Evolutionary conservation across 2,888 invertebrate species (phyloP), one percentile per base, ranked within the genome.

Genomic region (Thera obeliscata): DNA sequence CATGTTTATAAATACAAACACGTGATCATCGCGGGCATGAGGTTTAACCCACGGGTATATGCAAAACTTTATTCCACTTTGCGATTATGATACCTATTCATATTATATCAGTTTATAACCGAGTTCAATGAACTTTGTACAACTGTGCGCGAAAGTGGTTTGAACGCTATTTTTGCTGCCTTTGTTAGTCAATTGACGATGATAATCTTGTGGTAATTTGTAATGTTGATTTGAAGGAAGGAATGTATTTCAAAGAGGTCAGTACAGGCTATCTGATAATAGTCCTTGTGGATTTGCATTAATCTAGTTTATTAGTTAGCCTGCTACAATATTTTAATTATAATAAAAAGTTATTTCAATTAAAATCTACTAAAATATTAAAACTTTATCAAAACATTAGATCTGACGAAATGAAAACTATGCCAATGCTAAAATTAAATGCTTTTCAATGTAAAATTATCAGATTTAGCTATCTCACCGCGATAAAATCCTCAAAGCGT

Each of bases 31-130:
- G 22, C 22, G 22, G 22, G 78, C 76, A 71, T 62, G 70, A 48
- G 50, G 35, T 54, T 86, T 82, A 86, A 87, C 82, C 78, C 77
- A 70, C 78, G 77, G 65, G 79, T 81, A 88, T 87, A 93, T 93
- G 91, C 91, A 88, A 92, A 91, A 89, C 81, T 82, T 76, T 82
- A 84, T 87, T 84, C 77, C 82, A 86, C 82, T 80, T 86, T 84
- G 87, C 80, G 74, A 86, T 81, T 79, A 85, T 79, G 75, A 80
- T 84, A 84, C 83, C 85, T 33, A 8, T 52, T 52, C 80, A 84
- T 80, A 56, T 46, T 56, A 84, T 87, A 86, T 85, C 81, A 75
- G 80, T 83, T 82, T 82, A 83, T 86, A 84, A 85, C 75, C 72
- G 79, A 79, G 89, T 86, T 84, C 87, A 80, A 75, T 84, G 90